Percentiles rank a stretch among this genome's conserved stretches.
Evolutionary conservation across 2,888 invertebrate species (phyloP).

Genomic region (Sminthurides aquaticus): DNA sequence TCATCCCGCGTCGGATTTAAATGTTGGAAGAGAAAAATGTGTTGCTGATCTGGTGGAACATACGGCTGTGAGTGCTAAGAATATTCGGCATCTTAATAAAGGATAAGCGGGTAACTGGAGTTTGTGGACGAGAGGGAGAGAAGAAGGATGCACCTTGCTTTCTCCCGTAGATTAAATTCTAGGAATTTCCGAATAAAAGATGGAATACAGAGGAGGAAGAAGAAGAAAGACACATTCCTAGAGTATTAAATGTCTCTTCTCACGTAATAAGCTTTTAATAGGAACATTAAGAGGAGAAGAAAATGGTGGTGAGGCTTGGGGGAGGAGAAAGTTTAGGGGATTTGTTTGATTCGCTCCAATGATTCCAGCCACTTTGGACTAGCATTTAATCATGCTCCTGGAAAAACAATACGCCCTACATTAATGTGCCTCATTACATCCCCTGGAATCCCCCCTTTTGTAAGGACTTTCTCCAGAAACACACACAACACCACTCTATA

Average conservation of each 20-base stretch:
- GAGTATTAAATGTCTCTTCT: not conserved
- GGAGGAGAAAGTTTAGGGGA: constrained; percentile 19
- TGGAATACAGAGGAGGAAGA: not conserved
- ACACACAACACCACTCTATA: not conserved
- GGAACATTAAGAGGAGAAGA: not conserved
- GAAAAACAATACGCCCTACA: constrained; percentile 42
- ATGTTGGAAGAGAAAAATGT: no score
- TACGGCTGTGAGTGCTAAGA: no score
- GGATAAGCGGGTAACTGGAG: not conserved
- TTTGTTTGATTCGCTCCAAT: constrained; percentile 35
- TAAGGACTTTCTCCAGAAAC: no score
- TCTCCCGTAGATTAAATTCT: no score
- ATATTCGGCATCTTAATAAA: no score
- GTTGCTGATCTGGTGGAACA: no score
- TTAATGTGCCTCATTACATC: constrained; percentile 43
- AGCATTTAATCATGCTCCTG: constrained; percentile 41
- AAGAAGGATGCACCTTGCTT: no score
- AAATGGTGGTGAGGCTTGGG: not conserved
- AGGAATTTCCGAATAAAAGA: no score
- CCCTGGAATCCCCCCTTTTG: constrained; percentile 18
- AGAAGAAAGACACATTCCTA: not conserved
- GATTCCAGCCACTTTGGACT: constrained; percentile 37
- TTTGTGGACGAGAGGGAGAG: no score
- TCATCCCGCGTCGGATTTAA: no score
- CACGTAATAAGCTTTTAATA: constrained; percentile 10